Base-by-base conservation (phyloP, 2,113 vertebrate genomes). In the Bagarius yarrelli region DNA sequence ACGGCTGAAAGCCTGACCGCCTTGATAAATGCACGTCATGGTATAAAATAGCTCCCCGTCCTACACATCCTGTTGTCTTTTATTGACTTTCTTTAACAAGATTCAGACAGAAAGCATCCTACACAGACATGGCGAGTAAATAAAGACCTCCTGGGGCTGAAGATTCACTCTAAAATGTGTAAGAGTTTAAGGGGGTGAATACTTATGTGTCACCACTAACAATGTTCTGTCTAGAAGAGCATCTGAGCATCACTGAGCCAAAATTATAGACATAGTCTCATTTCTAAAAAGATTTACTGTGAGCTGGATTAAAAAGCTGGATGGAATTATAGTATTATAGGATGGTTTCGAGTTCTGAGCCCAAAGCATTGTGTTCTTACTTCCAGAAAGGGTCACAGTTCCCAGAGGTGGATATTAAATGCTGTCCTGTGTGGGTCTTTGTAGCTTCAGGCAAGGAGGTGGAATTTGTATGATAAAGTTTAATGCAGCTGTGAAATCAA, bases 141-240 rank as follows among this genome's bases (percentile, higher is more conserved):
- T 36, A 84, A 78, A 67, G 75, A 75, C 77, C 60, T 66, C 80
- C 81, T 50, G 76, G 75, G 77, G 64, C 64, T 52, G 52, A 8
- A 76, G 50, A 21, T 67, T 61, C 21, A 71, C 44, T 55, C 30
- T 50, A 55, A 55, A 55, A 53, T 70, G 67, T 44, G n/a, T 9
- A 70, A 50, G 5, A 32, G 25, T 53, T 21, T 18, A 32, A 50
- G 23, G 14, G 40, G 9, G 19, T 30, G 27, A 9, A 21, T 32
- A 21, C 6, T 53, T 53, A 53, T 72, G 50, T 2, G 30, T 47
- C 19, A 52, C 50, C n/a, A 52, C 25, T 55, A 5, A 32, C 32
- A 53, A 21, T 21, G 19, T 34, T 53, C 27, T 27, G 3, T 27
- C 50, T 30, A 53, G 27, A 5, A 69, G 66, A 70, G 14, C 15